Base-by-base conservation (phyloP, 2,797 vertebrate species). In the Phoeniculus purpureus region DNA sequence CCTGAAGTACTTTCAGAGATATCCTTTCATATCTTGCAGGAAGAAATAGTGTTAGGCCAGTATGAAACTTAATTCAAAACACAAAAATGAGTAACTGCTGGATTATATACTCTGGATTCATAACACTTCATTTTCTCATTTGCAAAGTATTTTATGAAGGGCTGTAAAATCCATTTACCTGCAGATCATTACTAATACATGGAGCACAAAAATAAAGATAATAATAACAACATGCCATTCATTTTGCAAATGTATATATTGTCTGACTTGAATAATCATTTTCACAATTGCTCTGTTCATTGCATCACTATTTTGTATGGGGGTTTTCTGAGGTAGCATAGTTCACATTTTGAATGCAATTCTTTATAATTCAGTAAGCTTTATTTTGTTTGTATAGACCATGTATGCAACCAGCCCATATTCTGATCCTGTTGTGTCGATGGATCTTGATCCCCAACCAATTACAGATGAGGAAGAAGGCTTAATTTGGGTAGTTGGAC, bases 391-490 rank as follows among this genome's bases (percentile, higher is more conserved):
- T 90, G 37, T 93, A 68, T 96, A 99, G 99, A 99, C 98, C 80
- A 99, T 99, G 99, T 99, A 99, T 85, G 98, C 99, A 81, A 99
- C 99, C 68, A 99, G 99, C 93, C 99, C 99, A 3, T 99, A 99
- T 97, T 99, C 99, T 0, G 99, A 99, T 96, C 98, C 98, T 0
- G 99, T 99, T 45, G 98, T 99, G 77, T 99, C 98, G 5, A 98
- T 99, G n/a, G 99, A 99, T 95, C 98, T 98, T 61, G 99, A 99
- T 96, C 99, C 99, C 11, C 99, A 99, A 64, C 99, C 99, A n/a
- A 99, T 99, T 95, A 99, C 99, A 29, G 99, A 99, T 70, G 99
- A 99, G 95, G 99, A 99, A 81, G 99, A 99, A 96, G 99, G 99
- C 37, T 98, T 99, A 55, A 99, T 99, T 94, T 99, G 99, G 99